Percentiles rank a stretch among this genome's conserved stretches.
Conservation (phyloP, 2,113 vertebrate species). For the Ctenodactylus gundi region DNA sequence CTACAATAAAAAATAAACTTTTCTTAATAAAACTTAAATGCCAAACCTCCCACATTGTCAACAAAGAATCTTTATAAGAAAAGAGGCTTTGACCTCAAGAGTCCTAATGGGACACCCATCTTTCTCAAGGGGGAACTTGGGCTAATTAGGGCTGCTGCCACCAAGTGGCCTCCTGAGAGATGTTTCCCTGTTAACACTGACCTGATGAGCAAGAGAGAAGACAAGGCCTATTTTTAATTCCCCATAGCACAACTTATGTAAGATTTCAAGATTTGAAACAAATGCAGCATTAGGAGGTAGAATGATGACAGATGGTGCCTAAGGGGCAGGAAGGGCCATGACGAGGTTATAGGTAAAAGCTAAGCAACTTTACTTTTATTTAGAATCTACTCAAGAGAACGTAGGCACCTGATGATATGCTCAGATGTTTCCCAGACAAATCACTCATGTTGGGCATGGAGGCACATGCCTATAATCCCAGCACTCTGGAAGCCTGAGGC, state of each 20-base stretch:
- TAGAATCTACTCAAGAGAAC: neutral
- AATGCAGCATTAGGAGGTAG: neutral
- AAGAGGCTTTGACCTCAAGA: neutral
- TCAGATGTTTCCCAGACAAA: neutral
- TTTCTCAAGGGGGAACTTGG: neutral
- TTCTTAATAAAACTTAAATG: constrained; percentile 20
- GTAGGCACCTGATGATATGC: neutral
- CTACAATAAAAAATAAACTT: no score
- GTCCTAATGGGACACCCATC: neutral
- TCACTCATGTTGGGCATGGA: neutral
- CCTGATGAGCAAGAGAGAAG: neutral
- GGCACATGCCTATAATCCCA: neutral
- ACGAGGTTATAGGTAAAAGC: no score
- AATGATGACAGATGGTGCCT: neutral
- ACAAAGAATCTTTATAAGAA: neutral
- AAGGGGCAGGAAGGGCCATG: neutral
- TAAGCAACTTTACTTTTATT: constrained; percentile 31
- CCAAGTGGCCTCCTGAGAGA: neutral
- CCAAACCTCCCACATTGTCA: neutral
- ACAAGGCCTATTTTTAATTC: constrained; percentile 28
- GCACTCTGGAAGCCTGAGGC: no score
- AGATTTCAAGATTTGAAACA: constrained; percentile 42
- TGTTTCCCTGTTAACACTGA: neutral
- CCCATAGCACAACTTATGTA: neutral
- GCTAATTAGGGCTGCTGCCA: neutral